Evolutionary conservation across 2,113 vertebrate species (phyloP).

Genomic region (Noctilio leporinus): DNA sequence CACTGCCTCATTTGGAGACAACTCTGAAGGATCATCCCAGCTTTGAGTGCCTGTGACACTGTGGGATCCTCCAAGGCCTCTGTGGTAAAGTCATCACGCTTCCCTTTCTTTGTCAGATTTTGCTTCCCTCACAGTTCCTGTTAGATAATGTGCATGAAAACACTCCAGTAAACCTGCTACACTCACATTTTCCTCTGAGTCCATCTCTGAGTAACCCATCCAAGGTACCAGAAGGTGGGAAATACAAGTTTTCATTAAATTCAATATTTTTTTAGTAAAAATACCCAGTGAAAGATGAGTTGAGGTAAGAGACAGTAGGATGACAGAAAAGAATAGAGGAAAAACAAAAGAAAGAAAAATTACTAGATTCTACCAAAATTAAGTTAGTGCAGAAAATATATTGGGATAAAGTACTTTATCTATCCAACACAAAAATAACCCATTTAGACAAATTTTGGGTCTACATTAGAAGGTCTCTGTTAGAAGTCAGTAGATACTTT

Average conservation of each 20-base stretch:
- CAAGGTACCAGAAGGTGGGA: background rate
- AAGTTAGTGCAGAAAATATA: background rate
- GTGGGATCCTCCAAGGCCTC: background rate
- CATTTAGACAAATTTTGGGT: background rate
- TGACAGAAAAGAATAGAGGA: background rate
- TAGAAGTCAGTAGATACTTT: background rate
- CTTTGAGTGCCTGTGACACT: background rate
- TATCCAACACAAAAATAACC: background rate
- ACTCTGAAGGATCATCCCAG: background rate
- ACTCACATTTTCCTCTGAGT: background rate
- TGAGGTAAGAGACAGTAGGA: background rate
- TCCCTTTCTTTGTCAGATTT: background rate
- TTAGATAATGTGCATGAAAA: background rate
- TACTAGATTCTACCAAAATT: background rate
- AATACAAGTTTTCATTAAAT: background rate
- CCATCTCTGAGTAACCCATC: background rate
- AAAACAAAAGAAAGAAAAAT: background rate
- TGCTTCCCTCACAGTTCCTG: background rate
- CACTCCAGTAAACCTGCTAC: fast-evolving
- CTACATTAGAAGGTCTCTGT: background rate
- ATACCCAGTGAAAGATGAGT: background rate
- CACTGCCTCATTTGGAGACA: background rate
- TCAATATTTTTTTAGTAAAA: background rate
- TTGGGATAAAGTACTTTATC: background rate
- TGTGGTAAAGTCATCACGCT: background rate